Base-by-base conservation (phyloP, 2,888 invertebrate species). In the Yponomeuta evonymella region DNA sequence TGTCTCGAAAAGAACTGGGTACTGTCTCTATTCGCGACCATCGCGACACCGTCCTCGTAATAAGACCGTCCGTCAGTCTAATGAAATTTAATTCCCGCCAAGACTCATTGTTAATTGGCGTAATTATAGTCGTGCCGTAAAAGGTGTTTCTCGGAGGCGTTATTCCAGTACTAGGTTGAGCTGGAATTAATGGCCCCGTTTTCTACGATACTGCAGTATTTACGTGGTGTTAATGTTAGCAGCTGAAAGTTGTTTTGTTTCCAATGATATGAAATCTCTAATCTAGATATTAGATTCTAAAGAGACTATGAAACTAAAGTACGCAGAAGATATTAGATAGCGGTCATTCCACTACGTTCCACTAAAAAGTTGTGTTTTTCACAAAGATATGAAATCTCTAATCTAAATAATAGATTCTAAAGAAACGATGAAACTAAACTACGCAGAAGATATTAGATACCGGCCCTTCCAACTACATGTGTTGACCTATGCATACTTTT, bases 41-140 rank as follows among this genome's bases (percentile, higher is more conserved):
- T 4, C 33, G 33, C 33, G 33, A 33, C 33, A 43, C 9, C 43
- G 43, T 43, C 51, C 51, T 58, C 51, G 12, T 15, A 9, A 58
- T 58, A 12, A 58, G 51, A 15, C 15, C 15, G 51, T 15, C 51
- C n/a, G n/a, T 58, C 51, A 2, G 43, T 58, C 15, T 58, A 58
- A 58, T 58, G 51, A 58, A 58, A 15, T 58, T 58, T 15, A 58
- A 58, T 58, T 58, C 51, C 51, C 5, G 12, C 51, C 51, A 58
- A 58, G 51, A 58, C 51, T 58, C 51, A 58, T 58, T 58, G 51
- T 58, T 58, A 15, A 58, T 58, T 58, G 51, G 51, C 51, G 51
- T 58, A 58, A 58, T 58, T 58, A 58, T 8, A 58, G 51, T 58
- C 51, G 51, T 58, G 10, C 51, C 51, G 15, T 58, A 58, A 58